A percentile compares a stretch with the other conserved stretches of the same genome.
Conservation (phyloP, 2,113 vertebrate genomes). For the Andinoacara biseriatus region DNA sequence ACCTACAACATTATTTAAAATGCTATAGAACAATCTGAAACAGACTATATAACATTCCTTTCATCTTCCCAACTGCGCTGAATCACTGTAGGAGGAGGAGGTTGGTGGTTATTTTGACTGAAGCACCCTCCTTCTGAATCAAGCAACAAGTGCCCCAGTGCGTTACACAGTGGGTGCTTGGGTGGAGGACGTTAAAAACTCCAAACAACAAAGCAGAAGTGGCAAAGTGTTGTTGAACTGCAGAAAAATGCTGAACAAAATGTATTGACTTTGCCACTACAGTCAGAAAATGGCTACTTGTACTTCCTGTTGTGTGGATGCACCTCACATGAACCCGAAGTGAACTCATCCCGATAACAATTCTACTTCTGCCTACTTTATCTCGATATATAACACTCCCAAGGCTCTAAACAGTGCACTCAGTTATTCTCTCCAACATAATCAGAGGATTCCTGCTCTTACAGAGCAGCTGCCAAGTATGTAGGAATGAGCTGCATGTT, state of each 20-base stretch:
- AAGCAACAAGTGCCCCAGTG: slow-evolving; percentile 36
- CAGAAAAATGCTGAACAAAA: slow-evolving; percentile 9
- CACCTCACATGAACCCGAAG: not conserved
- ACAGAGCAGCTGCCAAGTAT: not conserved
- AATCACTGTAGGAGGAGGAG: slow-evolving; percentile 45
- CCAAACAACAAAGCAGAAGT: slow-evolving; percentile 30
- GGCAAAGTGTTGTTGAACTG: slow-evolving; percentile 41
- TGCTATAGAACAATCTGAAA: not conserved
- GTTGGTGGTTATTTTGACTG: slow-evolving; percentile 42
- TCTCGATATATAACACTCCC: slow-evolving; percentile 1
- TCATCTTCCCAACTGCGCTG: slow-evolving; percentile 10
- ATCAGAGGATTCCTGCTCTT: slow-evolving; percentile 1
- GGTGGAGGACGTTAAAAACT: slow-evolving; percentile 42
- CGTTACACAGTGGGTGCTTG: slow-evolving; percentile 34
- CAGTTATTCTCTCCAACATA: not conserved
- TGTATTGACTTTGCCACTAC: not conserved
- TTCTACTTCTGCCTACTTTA: slow-evolving; percentile 1
- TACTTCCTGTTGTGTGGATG: not conserved
- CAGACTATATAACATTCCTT: slow-evolving; percentile 4
- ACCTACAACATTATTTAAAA: slow-evolving; percentile 2
- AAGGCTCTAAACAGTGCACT: slow-evolving; percentile 2
- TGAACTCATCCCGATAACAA: not conserved
- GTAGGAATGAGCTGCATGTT: not conserved
- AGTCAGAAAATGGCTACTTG: slow-evolving; percentile 34
- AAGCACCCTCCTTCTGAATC: slow-evolving; percentile 46